A percentile compares a stretch with the other conserved stretches of the same genome.
These are phyloP conservation scores for Limnodromus scolopaceus DNA, from an alignment of 2,797 vertebrate genomes.

Conservation along the genomic window DNA sequence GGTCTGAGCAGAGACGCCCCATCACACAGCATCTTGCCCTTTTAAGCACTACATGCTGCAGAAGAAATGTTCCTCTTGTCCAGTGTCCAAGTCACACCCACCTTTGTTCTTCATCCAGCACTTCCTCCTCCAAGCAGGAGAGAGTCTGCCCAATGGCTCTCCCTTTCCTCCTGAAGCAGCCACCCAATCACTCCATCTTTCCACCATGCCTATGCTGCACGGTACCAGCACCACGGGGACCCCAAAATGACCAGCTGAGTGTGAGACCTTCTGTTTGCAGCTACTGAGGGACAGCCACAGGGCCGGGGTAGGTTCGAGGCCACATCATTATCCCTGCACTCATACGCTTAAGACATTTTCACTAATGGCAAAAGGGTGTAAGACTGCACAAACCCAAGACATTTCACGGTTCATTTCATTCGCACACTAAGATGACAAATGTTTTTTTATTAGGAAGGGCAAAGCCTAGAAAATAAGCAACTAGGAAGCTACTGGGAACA, in stretches of 20 bases:
- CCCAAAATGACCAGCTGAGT: not conserved
- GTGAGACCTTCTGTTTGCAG: not conserved
- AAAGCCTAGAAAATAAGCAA: not conserved
- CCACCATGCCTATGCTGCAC: not conserved
- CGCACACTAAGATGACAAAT: not conserved
- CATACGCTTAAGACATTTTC: not conserved
- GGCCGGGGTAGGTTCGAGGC: not conserved
- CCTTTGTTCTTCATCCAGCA: not conserved
- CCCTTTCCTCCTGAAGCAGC: not conserved
- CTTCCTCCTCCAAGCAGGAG: not conserved
- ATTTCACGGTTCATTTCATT: not conserved
- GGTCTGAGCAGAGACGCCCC: not conserved
- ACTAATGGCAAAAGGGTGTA: not conserved
- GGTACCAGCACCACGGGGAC: not conserved
- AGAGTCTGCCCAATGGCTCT: not conserved
- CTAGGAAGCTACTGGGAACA: not conserved
- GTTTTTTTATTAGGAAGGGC: not conserved
- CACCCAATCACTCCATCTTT: rapidly evolving
- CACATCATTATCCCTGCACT: not conserved
- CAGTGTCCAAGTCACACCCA: rapidly evolving
- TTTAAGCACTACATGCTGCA: not conserved
- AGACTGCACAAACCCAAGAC: not conserved
- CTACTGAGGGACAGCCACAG: not conserved
- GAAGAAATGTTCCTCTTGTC: not conserved
- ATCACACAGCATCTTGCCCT: not conserved